Conservation (phyloP, 2,888 invertebrate genomes). For the Macaria liturata region DNA sequence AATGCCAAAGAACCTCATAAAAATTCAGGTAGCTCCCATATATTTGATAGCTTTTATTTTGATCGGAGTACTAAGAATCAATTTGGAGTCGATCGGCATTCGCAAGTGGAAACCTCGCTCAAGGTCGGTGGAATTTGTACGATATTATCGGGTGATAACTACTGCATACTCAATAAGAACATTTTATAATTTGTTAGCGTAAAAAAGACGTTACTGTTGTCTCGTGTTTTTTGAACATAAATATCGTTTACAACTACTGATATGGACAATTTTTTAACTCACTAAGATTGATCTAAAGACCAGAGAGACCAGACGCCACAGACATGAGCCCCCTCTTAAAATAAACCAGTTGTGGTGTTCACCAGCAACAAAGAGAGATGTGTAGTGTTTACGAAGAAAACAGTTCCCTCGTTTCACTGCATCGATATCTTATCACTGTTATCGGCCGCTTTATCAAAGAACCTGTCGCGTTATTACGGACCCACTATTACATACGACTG, state of each 20-base stretch:
- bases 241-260: too few species aligned
- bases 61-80: conserved; percentile 26
- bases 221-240: too few species aligned
- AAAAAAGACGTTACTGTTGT: too few species aligned
- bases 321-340: too few species aligned
- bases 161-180: too few species aligned
- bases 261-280: too few species aligned
- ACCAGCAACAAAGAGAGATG: too few species aligned
- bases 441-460: conserved; percentile 23
- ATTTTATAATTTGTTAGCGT: too few species aligned
- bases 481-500: conserved; percentile 7
- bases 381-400: conserved; percentile 3
- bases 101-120: conserved; percentile 49
- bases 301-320: too few species aligned
- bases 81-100: conserved; percentile 44
- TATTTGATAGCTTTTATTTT: conserved; percentile 10
- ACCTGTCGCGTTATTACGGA: conserved; percentile 31
- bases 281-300: too few species aligned
- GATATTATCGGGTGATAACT: too few species aligned
- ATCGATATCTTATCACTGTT: conserved; percentile 31
- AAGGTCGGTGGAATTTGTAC: conserved; percentile 46
- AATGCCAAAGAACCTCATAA: background rate
- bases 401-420: conserved; percentile 21
- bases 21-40: background rate
- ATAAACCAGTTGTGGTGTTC: too few species aligned